Percentiles rank a stretch among this genome's conserved stretches.
phyloP scores from a whole-genome alignment of 2,888 invertebrate species.

The Campaea margaritaria region DNA sequence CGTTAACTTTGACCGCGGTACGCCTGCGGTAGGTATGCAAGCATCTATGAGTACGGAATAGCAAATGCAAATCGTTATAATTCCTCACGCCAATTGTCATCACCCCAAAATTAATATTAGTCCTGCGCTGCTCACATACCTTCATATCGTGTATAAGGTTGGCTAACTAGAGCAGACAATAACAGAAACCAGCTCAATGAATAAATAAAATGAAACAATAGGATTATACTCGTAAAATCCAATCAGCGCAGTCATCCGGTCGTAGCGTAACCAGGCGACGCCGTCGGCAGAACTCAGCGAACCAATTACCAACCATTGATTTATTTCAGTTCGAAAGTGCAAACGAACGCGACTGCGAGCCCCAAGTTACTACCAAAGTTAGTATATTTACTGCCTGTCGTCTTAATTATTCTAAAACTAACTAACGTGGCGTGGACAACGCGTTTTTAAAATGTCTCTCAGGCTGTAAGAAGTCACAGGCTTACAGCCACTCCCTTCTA shows the following conservation, averaged over 20 bases:
- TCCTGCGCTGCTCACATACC: too few relatives aligned
- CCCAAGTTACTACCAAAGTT: slow-evolving; percentile 40
- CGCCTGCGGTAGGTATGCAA: too few relatives aligned
- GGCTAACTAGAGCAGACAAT: too few relatives aligned
- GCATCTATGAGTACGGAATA: too few relatives aligned
- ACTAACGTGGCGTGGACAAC: slow-evolving; percentile 12
- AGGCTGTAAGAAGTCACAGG: too few relatives aligned
- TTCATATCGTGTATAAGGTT: too few relatives aligned
- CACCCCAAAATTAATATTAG: too few relatives aligned
- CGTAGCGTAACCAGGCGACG: background rate
- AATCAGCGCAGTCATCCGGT: slow-evolving; percentile 1
- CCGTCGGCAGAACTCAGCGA: slow-evolving; percentile 6
- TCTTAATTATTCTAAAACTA: slow-evolving; percentile 48
- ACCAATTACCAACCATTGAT: slow-evolving; percentile 38
- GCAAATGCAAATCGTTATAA: too few relatives aligned
- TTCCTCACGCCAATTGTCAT: too few relatives aligned
- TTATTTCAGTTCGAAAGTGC: slow-evolving; percentile 50
- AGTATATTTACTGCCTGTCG: slow-evolving; percentile 45
- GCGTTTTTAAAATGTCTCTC: background rate
- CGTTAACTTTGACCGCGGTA: too few relatives aligned
- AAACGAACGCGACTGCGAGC: slow-evolving; percentile 48
- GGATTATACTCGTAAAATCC: slow-evolving; percentile 7
- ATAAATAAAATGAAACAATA: background rate
- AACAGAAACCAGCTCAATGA: too few relatives aligned
- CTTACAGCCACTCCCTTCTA: too few relatives aligned